Conservation (phyloP, 2,113 vertebrate genomes). For the Leptodactylus fuscus region DNA sequence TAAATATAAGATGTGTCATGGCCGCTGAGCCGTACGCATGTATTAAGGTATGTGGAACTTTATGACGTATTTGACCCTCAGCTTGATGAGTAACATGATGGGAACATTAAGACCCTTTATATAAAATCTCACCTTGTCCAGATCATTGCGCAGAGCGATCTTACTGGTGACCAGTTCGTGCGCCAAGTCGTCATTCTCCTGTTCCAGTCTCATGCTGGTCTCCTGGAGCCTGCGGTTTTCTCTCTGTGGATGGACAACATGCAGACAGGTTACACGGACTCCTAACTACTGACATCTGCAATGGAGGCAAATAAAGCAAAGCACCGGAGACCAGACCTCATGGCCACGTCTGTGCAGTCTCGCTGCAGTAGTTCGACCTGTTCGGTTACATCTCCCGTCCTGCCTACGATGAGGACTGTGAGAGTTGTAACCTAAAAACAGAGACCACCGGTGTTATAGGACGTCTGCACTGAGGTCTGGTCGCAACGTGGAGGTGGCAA, state of each 20-base stretch:
- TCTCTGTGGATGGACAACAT: constrained; percentile 77
- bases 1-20: too few species aligned
- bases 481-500: not conserved
- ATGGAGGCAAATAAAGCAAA: not conserved
- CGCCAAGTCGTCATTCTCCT: constrained; percentile 97
- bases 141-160: constrained; percentile 93
- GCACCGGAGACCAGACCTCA: constrained; percentile 9
- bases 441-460: too few species aligned
- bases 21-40: too few species aligned
- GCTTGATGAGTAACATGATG: too few species aligned
- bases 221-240: constrained; percentile 97
- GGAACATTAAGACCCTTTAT: not conserved
- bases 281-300: not conserved
- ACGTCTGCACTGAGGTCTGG: not conserved
- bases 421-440: constrained; percentile 19
- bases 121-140: constrained; percentile 86
- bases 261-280: constrained; percentile 59
- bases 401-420: not conserved
- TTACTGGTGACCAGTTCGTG: constrained; percentile 98
- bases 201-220: constrained; percentile 96
- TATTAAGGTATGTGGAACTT: too few species aligned
- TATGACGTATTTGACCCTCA: too few species aligned
- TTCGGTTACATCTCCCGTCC: not conserved
- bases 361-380: not conserved
- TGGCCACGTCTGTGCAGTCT: not conserved